Percentiles rank a stretch among this genome's conserved stretches.
These are phyloP conservation scores for Archivesica marissinica DNA, from an alignment of 1,140 invertebrate species.

Conservation along the genomic window DNA sequence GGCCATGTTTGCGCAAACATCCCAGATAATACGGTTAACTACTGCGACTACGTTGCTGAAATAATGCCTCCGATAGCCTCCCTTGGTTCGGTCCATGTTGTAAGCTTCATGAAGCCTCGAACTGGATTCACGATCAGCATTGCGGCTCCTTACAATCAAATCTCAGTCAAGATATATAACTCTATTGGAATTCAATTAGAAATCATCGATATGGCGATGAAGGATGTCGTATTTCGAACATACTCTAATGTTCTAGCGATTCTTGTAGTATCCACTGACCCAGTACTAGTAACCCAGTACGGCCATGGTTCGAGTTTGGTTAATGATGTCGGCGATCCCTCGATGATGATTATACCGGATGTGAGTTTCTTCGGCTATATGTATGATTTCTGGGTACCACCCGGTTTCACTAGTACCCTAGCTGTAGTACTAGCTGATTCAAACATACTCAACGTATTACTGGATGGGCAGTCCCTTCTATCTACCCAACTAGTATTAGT, in stretches of 20 bases:
- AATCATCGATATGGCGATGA: neutral
- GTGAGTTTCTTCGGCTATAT: neutral
- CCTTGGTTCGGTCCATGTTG: neutral
- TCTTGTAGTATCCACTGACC: neutral
- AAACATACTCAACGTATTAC: neutral
- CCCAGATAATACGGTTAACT: constrained; percentile 7
- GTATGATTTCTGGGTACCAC: constrained; percentile 6
- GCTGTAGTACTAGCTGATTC: neutral
- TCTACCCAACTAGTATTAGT: neutral
- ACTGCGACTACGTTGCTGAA: constrained; percentile 27
- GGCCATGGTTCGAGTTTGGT: neutral
- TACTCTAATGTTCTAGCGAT: neutral
- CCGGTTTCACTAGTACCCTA: neutral
- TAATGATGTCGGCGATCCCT: neutral
- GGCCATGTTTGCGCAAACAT: constrained; percentile 28
- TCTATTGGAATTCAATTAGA: neutral
- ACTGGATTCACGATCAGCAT: constrained; percentile 8
- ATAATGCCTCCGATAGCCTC: neutral
- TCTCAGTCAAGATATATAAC: neutral
- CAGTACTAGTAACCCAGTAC: neutral
- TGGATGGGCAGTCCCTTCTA: neutral
- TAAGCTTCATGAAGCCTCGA: neutral
- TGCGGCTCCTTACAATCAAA: neutral
- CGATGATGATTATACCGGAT: constrained; percentile 19
- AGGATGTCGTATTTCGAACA: neutral